Conservation (phyloP, 1,140 invertebrate species). For the Heliconius himera region DNA sequence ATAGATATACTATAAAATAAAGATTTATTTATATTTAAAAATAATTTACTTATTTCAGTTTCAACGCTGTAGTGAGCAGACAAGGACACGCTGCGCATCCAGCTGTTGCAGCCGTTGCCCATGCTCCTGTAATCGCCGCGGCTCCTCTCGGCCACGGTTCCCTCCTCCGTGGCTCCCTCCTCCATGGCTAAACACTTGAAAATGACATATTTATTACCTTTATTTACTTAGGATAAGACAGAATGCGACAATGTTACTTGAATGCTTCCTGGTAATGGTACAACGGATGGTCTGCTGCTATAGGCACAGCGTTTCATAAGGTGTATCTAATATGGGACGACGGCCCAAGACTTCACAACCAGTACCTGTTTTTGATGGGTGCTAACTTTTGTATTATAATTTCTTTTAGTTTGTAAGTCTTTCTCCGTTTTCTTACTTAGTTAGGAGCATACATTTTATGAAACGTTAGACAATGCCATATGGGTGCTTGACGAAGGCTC, state of each 20-base stretch:
- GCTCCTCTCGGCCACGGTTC: constrained; percentile 61
- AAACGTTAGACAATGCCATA: constrained; percentile 69
- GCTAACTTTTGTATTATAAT: constrained; percentile 76
- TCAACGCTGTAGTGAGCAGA: constrained; percentile 80
- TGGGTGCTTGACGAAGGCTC: constrained; percentile 60
- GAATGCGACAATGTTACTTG: constrained; percentile 60
- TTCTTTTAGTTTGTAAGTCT: constrained; percentile 73
- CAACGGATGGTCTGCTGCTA: constrained; percentile 48
- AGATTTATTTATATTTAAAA: not conserved
- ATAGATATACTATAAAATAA: no score
- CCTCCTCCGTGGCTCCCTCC: constrained; percentile 53
- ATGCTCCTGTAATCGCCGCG: constrained; percentile 53
- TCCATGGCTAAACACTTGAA: constrained; percentile 57
- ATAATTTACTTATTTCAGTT: constrained; percentile 52
- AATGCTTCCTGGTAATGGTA: constrained; percentile 53
- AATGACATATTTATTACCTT: constrained; percentile 65
- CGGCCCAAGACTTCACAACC: constrained; percentile 60
- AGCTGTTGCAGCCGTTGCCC: constrained; percentile 54
- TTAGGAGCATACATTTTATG: constrained; percentile 71
- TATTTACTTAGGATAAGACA: constrained; percentile 63
- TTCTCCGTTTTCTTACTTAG: constrained; percentile 56
- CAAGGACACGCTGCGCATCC: constrained; percentile 72
- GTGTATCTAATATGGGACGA: constrained; percentile 64
- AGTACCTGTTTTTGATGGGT: constrained; percentile 48
- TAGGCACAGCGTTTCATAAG: constrained; percentile 71